Percentiles rank a stretch among this genome's conserved stretches.
These are phyloP conservation scores for Labeo calbasu DNA, from an alignment of 2,797 vertebrate genomes.

Conservation along the genomic window DNA sequence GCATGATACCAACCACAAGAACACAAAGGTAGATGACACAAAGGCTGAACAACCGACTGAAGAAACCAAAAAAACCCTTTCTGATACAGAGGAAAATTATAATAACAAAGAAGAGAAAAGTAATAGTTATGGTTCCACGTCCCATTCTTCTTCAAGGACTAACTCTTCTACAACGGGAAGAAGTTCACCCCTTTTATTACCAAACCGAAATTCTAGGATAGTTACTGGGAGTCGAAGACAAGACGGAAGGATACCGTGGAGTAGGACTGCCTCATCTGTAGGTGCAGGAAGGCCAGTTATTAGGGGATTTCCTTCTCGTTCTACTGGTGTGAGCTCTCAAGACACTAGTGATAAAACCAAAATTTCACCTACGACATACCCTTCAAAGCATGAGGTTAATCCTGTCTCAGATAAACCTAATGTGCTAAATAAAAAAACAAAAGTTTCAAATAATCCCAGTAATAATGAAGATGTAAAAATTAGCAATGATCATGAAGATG, in stretches of 20 bases:
- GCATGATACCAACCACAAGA: constrained; percentile 51
- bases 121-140: constrained; percentile 51
- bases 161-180: constrained; percentile 63
- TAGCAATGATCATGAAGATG: constrained; percentile 60
- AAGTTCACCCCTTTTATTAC: constrained; percentile 62
- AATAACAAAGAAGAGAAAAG: constrained; percentile 44
- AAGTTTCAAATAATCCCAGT: constrained; percentile 57
- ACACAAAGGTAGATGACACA: constrained; percentile 51
- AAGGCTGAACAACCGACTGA: constrained; percentile 62
- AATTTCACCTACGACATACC: constrained; percentile 64
- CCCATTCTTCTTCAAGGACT: constrained; percentile 63
- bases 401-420: constrained; percentile 62
- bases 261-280: constrained; percentile 71
- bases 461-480: constrained; percentile 61
- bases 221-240: constrained; percentile 65
- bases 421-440: constrained; percentile 61
- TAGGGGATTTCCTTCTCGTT: constrained; percentile 63
- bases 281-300: constrained; percentile 69
- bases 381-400: constrained; percentile 65
- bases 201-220: constrained; percentile 66
- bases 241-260: constrained; percentile 66
- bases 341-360: constrained; percentile 70
- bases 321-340: constrained; percentile 70
- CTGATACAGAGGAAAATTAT: constrained; percentile 42
- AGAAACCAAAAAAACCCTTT: constrained; percentile 46